Evolutionary conservation across 2,113 vertebrate genomes (phyloP).

Genomic region (Merops nubicus): DNA sequence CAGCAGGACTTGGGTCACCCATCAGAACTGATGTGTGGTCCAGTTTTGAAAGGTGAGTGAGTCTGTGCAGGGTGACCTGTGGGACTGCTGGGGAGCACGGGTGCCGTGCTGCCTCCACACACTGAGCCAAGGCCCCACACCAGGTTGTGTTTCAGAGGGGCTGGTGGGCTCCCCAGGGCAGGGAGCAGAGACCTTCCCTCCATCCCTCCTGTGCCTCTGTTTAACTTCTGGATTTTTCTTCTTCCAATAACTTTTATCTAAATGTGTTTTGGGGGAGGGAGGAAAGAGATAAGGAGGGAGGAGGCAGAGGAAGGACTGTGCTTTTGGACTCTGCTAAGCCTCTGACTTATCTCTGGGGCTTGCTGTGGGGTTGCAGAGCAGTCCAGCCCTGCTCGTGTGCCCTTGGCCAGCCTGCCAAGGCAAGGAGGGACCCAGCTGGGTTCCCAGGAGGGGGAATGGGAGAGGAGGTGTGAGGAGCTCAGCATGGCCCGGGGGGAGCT

Average conservation of each 20-base stretch:
- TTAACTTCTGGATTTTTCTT: slow-evolving; percentile 33
- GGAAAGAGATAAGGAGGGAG: slow-evolving; percentile 52
- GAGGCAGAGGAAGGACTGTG: slow-evolving; percentile 51
- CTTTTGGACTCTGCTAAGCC: background rate
- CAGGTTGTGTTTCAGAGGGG: background rate
- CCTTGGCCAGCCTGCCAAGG: background rate
- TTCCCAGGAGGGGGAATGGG: background rate
- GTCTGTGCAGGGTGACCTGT: accelerated
- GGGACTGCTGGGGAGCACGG: background rate
- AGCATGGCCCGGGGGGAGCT: background rate
- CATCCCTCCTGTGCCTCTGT: background rate
- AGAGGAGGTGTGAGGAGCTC: background rate
- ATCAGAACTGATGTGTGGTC: background rate
- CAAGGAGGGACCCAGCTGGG: background rate
- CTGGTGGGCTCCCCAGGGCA: background rate
- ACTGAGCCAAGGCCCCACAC: background rate
- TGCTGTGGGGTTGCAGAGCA: background rate
- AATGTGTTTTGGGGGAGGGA: background rate
- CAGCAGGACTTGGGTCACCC: background rate
- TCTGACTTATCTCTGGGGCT: background rate
- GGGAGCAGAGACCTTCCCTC: background rate
- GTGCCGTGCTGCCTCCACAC: background rate
- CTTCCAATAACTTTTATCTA: slow-evolving; percentile 47
- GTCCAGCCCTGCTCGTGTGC: background rate
- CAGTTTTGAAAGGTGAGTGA: background rate